Evolutionary conservation across 2,888 invertebrate genomes (phyloP), one percentile per base, ranked within the genome.

Genomic region (Sminthurides aquaticus): DNA sequence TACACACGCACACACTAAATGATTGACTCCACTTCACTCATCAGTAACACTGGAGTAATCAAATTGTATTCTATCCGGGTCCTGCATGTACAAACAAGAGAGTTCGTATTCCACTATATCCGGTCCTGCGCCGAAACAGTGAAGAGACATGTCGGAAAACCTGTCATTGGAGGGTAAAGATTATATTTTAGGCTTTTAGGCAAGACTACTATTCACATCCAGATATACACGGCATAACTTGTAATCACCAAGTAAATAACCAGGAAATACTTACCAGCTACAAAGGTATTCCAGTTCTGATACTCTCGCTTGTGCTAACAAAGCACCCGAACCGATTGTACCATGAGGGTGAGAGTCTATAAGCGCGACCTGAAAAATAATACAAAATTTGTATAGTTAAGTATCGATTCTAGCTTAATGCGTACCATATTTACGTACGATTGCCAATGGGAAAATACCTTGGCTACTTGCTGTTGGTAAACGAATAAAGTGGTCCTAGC

Each of bases 341-440:
- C 54, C n/a, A 55, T 74, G 74, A 27, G 69, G 63, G 64, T 74
- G 74, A 34, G 68, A 67, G 62, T 74, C 74, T 18, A 74, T 57
- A 28, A 74, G 55, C 18, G 71, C 68, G 34, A 72, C 64, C 70
- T 71, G 49, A 28, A 67, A 64, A 15, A 2, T n/a, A n/a, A n/a
- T n/a, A n/a, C n/a, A 54, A 22, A 28, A 54, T 15, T 49, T 20
- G 24, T 24, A 15, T 57, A 26, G 8, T n/a, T 27, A 57, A 57
- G 11, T 1, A 3, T 54, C 43, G 43, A 43, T 54, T 22, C 20
- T 15, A n/a, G n/a, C n/a, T n/a, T n/a, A n/a, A n/a, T n/a, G n/a
- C n/a, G 18, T 15, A 15, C 18, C 48, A 11, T 15, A 48, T 48
- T 15, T 15, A 48, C 18, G 18, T 48, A 11, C 48, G 18, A 15